phyloP scores from a whole-genome alignment of 2,888 invertebrate species.

The Machimus rusticus region DNA sequence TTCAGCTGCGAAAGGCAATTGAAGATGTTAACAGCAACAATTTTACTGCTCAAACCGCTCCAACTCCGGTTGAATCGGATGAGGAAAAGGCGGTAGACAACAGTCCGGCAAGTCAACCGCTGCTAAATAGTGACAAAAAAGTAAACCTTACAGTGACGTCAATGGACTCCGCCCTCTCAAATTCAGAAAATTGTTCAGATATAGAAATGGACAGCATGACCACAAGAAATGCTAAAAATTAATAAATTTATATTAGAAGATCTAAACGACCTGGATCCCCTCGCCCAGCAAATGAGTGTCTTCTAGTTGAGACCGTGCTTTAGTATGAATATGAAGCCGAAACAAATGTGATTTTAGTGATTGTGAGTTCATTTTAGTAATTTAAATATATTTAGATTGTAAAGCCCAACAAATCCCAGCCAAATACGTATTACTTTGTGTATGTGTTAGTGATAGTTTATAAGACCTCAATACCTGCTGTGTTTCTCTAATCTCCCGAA shows the following conservation, averaged over 20 bases:
- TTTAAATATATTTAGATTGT: background rate
- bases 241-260: background rate
- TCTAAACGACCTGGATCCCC: background rate
- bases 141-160: constrained; percentile 61
- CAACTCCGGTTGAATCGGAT: background rate
- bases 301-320: constrained; percentile 29
- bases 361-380: constrained; percentile 14
- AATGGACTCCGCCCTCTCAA: constrained; percentile 62
- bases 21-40: constrained; percentile 88
- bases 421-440: constrained; percentile 31
- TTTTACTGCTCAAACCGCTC: constrained; percentile 62
- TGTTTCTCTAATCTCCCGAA: background rate
- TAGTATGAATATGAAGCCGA: background rate
- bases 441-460: background rate
- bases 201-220: constrained; percentile 51
- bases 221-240: constrained; percentile 40
- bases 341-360: constrained; percentile 32
- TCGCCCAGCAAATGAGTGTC: constrained; percentile 6
- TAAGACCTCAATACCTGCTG: background rate
- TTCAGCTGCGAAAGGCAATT: constrained; percentile 82
- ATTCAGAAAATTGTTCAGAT: constrained; percentile 63
- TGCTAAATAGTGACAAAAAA: constrained; percentile 57
- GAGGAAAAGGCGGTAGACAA: constrained; percentile 49
- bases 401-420: constrained; percentile 11
- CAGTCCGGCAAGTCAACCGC: constrained; percentile 53